Evolutionary conservation across 92 coral and sea anemone species (phyloP).

Genomic region (Hydrozoanthus gracilis): DNA sequence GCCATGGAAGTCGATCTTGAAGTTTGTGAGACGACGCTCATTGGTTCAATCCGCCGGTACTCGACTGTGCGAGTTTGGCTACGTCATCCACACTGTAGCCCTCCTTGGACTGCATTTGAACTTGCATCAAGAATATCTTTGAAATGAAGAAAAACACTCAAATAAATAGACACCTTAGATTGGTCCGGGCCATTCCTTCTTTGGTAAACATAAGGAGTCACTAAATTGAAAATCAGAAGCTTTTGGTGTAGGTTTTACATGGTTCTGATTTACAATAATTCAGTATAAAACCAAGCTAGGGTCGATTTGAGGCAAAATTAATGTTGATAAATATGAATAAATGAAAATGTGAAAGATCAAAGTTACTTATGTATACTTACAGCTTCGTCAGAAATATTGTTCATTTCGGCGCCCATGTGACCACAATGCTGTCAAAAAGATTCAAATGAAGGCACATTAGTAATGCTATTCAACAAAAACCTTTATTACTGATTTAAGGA

Average conservation of each 20-base stretch:
- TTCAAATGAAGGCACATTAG: not conserved
- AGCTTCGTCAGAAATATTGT: not conserved
- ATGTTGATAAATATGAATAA: not conserved
- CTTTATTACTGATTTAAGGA: no score
- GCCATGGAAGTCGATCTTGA: not conserved
- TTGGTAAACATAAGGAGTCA: no score
- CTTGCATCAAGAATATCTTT: not conserved
- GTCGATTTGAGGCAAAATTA: no score
- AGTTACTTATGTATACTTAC: not conserved
- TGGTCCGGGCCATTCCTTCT: no score
- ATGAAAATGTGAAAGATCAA: not conserved
- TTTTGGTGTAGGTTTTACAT: no score
- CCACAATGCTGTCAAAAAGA: not conserved
- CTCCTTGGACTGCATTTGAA: not conserved
- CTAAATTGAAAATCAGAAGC: no score
- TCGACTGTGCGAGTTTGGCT: not conserved
- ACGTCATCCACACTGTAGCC: not conserved
- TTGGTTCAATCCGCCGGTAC: no score
- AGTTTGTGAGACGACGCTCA: not conserved
- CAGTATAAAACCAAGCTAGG: no score
- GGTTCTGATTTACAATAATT: no score
- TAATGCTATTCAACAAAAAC: not conserved
- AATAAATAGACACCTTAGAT: not conserved
- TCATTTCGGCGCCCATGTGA: not conserved
- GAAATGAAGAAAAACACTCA: not conserved